Base-by-base conservation (phyloP, 1,140 invertebrate species). In the Lineus longissimus region DNA sequence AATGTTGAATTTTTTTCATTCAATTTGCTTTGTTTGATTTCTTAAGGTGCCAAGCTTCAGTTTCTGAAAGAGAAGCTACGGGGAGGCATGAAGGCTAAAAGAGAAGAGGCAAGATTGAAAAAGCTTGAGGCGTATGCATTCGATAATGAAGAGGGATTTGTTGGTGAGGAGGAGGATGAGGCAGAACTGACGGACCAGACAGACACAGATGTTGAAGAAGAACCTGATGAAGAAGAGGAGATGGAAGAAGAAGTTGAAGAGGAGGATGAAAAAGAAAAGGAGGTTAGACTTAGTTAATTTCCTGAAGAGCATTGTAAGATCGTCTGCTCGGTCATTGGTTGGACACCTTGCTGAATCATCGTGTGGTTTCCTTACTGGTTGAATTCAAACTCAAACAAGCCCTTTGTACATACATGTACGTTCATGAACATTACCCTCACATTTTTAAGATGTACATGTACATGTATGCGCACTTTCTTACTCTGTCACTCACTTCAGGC, bases 101-200 rank as follows among this genome's bases (percentile, higher is more conserved):
- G 87, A 55, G 82, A 84, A 25, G 78, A 87, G 61, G 84, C 88
- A 73, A 88, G 88, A 86, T 84, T 86, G 66, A 85, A 87, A 68
- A 85, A 85, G 66, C 61, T 82, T 30, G 70, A 70, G 47, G 76
- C 80, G 65, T 76, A 82, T 70, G 79, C 81, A 62, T 82, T 82
- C 58, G 73, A 81, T 62, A 77, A 82, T 55, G 82, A 84, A 71
- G 72, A 71, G 62, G 78, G 82, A 19, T 59, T 65, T 23, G 63
- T 64, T 33, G 60, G 29, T 11, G 64, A 70, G 45, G 72, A 70
- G 25, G 69, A 68, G 51, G 70, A 64, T 29, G 72, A 70, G 27
- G 69, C 69, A 55, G 70, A 64, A 41, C 31, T 62, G 22, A 62
- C 45, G 13, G 59, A 62, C 13, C 51, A 23, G 23, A 36, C 57